These are phyloP conservation scores for Brachystomella parvula DNA, from an alignment of 1,140 invertebrate genomes.

Conservation along the genomic window DNA sequence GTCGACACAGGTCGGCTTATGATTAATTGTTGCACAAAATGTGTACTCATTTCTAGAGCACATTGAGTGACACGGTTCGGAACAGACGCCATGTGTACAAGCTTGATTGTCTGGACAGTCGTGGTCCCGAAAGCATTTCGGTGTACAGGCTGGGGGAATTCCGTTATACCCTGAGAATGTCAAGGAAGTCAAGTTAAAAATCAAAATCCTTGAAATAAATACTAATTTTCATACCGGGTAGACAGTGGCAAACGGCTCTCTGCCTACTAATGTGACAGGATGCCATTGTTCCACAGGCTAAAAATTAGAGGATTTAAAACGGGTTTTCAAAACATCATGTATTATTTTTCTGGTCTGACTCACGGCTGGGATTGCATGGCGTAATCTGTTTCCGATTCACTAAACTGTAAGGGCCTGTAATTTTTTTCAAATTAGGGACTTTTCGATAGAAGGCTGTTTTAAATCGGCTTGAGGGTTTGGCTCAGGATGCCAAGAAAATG, in stretches of 20 bases:
- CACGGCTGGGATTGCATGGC: constrained; percentile 15
- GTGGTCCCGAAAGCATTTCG: constrained; percentile 37
- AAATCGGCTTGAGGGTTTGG: too few species aligned
- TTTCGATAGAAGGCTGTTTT: too few species aligned
- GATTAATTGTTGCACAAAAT: constrained; percentile 37
- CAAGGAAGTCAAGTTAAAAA: not conserved
- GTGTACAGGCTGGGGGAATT: constrained; percentile 37
- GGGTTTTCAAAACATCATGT: not conserved
- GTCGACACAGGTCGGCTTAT: constrained; percentile 37
- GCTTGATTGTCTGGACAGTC: constrained; percentile 35
- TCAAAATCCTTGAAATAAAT: not conserved
- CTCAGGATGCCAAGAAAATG: too few species aligned
- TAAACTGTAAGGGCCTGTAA: constrained; percentile 35
- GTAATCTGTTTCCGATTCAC: constrained; percentile 26
- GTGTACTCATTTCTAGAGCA: constrained; percentile 38
- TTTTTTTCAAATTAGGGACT: too few species aligned
- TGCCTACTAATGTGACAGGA: constrained; percentile 35
- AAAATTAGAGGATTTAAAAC: not conserved
- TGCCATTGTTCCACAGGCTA: constrained; percentile 36
- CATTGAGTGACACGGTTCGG: constrained; percentile 36
- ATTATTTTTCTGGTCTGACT: constrained; percentile 4
- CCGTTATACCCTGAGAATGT: constrained; percentile 29
- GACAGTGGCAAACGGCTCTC: constrained; percentile 36
- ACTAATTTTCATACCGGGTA: constrained; percentile 20
- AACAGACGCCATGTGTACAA: constrained; percentile 34